Evolutionary conservation across 2,797 vertebrate genomes (phyloP).

Genomic region (Dryobates pubescens): DNA sequence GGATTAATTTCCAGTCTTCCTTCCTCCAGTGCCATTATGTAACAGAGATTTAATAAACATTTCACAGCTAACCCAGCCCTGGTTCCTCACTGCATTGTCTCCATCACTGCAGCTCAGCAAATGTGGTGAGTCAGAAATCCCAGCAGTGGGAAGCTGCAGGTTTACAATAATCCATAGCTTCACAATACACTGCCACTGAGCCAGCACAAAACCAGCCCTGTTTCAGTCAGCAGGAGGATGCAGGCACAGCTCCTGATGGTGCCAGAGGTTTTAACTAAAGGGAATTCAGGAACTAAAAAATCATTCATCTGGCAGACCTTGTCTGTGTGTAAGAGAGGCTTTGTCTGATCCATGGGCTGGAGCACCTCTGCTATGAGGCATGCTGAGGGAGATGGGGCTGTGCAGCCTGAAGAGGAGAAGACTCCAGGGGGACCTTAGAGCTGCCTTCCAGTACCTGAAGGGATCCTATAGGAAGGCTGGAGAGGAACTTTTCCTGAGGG

Average conservation of each 20-base stretch:
- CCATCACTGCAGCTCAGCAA: background rate
- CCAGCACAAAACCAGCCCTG: background rate
- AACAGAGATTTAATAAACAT: slow-evolving; percentile 2
- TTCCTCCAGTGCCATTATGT: slow-evolving; percentile 25
- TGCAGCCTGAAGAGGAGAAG: too few species aligned
- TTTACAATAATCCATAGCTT: slow-evolving; percentile 11
- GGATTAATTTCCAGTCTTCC: slow-evolving; percentile 46
- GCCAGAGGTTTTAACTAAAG: background rate
- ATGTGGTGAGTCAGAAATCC: slow-evolving; percentile 49
- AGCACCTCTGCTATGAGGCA: too few species aligned
- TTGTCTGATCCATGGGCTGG: background rate
- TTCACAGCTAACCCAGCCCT: background rate
- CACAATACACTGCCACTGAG: background rate
- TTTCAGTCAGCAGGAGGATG: slow-evolving; percentile 23
- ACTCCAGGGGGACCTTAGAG: too few species aligned
- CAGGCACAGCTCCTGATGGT: background rate
- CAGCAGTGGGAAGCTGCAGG: slow-evolving; percentile 8
- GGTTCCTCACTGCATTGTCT: background rate
- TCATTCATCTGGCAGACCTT: background rate
- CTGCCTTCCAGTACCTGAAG: too few species aligned
- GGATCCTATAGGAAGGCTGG: too few species aligned
- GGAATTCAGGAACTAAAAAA: background rate
- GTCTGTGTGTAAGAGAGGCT: background rate
- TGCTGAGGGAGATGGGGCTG: too few species aligned
- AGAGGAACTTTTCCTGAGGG: too few species aligned